phyloP scores from a whole-genome alignment of 2,113 vertebrate genomes.

The Stomatorhinus ivindoensis region DNA sequence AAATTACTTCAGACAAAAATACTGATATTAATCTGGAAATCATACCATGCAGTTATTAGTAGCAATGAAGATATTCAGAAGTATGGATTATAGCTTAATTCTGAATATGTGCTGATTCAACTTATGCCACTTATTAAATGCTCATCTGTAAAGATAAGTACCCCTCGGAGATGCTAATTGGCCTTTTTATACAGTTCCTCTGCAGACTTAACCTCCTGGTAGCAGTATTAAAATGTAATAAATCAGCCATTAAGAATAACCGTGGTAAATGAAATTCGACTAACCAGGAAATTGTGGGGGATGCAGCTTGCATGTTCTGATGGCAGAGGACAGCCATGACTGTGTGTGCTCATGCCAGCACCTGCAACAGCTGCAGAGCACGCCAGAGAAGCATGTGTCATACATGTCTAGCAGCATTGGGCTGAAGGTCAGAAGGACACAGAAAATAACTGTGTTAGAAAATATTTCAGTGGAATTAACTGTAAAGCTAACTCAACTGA shows the following conservation, averaged over 20 bases:
- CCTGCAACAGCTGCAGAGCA: neutral
- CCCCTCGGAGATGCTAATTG: constrained; percentile 49
- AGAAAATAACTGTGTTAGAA: neutral
- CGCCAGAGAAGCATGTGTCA: neutral
- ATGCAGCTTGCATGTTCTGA: neutral
- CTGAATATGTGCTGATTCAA: constrained; percentile 24
- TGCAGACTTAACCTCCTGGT: constrained; percentile 55
- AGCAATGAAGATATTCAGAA: constrained; percentile 26
- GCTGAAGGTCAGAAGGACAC: neutral
- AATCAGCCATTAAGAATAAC: constrained; percentile 66
- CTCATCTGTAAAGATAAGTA: constrained; percentile 49
- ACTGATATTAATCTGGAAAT: neutral
- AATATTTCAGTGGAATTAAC: neutral
- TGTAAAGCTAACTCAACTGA: neutral
- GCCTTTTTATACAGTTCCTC: constrained; percentile 50
- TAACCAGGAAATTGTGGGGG: constrained; percentile 46
- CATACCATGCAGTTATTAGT: neutral
- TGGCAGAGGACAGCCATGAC: neutral
- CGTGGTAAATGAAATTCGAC: constrained; percentile 60
- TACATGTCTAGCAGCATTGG: neutral
- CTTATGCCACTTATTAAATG: constrained; percentile 48
- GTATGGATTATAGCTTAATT: neutral
- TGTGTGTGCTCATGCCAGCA: neutral
- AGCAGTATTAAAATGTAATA: constrained; percentile 70
- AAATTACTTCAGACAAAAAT: neutral